Evolutionary conservation across 2,113 vertebrate genomes (phyloP).

Genomic region (Tautogolabrus adspersus): DNA sequence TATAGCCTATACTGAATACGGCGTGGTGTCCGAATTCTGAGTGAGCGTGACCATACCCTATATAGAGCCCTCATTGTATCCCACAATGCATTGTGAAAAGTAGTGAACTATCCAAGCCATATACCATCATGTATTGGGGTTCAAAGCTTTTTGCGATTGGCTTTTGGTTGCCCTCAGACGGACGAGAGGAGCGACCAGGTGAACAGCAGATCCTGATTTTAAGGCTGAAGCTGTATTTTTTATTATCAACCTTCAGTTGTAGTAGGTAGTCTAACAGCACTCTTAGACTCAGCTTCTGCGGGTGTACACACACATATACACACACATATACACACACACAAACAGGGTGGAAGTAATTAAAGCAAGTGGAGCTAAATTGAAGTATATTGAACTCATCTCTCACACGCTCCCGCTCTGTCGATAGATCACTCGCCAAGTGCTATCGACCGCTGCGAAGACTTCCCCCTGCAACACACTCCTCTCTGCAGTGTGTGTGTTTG

Average conservation of each 20-base stretch:
- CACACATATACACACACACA: slow-evolving; percentile 38
- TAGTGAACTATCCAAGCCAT: too few relatives aligned
- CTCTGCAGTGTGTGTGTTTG: slow-evolving; percentile 43
- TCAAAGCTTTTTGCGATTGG: too few relatives aligned
- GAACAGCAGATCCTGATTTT: slow-evolving; percentile 49
- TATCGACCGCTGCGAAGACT: slow-evolving; percentile 70
- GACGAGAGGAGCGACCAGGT: slow-evolving; percentile 34
- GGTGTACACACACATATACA: slow-evolving; percentile 36
- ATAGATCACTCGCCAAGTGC: slow-evolving; percentile 76
- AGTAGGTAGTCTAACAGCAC: slow-evolving; percentile 43
- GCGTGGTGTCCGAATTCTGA: too few relatives aligned
- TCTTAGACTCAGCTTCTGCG: slow-evolving; percentile 30
- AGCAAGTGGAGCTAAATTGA: slow-evolving; percentile 81
- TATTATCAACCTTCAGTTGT: slow-evolving; percentile 56
- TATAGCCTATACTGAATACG: too few relatives aligned
- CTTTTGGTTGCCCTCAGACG: background rate
- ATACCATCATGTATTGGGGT: too few relatives aligned
- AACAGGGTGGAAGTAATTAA: slow-evolving; percentile 77
- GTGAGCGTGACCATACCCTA: too few relatives aligned
- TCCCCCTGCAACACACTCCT: slow-evolving; percentile 55
- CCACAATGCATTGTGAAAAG: too few relatives aligned
- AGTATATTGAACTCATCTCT: slow-evolving; percentile 83
- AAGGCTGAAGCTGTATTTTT: slow-evolving; percentile 53
- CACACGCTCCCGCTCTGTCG: slow-evolving; percentile 67
- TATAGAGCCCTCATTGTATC: too few relatives aligned